Evolutionary conservation across 53 echinoderm and acorn worm species (phyloP).

Genomic region (Holothuria scabra): DNA sequence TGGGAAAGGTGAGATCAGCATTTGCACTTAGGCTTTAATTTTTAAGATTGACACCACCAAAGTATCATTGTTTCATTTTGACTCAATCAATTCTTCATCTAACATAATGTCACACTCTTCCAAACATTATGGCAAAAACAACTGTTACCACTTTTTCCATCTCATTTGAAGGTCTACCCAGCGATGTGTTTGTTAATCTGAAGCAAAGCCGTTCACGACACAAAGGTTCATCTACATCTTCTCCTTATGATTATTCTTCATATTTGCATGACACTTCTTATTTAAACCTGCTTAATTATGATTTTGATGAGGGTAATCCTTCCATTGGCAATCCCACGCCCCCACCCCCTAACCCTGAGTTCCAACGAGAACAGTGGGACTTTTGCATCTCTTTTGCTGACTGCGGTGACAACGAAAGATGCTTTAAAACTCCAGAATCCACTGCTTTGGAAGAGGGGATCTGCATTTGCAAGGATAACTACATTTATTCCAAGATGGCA

Average conservation of each 20-base stretch:
- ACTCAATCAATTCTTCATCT: too few relatives aligned
- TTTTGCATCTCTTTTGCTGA: slow-evolving; percentile 1
- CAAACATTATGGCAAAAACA: too few relatives aligned
- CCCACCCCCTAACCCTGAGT: slow-evolving; percentile 20
- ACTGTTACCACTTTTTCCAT: too few relatives aligned
- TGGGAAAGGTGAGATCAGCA: too few relatives aligned
- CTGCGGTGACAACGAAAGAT: slow-evolving; percentile 4
- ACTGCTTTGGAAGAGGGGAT: slow-evolving; percentile 1
- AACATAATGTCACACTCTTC: too few relatives aligned
- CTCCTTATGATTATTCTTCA: background rate
- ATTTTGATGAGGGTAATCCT: background rate
- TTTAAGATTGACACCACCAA: too few relatives aligned
- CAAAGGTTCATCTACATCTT: slow-evolving; percentile 37
- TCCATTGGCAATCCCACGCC: background rate
- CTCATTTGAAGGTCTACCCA: too few relatives aligned
- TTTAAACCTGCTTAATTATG: slow-evolving; percentile 6
- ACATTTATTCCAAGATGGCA: slow-evolving; percentile 20
- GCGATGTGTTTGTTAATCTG: background rate
- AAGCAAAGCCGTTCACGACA: slow-evolving; percentile 8
- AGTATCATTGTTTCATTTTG: too few relatives aligned
- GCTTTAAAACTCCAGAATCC: slow-evolving; percentile 1
- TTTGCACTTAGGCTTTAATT: too few relatives aligned
- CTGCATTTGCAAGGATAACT: slow-evolving; percentile 29
- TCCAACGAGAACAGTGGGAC: background rate
- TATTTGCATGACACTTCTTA: slow-evolving; percentile 15